Conservation (phyloP, 2,797 vertebrate species). For the Hoplostethus atlanticus region DNA sequence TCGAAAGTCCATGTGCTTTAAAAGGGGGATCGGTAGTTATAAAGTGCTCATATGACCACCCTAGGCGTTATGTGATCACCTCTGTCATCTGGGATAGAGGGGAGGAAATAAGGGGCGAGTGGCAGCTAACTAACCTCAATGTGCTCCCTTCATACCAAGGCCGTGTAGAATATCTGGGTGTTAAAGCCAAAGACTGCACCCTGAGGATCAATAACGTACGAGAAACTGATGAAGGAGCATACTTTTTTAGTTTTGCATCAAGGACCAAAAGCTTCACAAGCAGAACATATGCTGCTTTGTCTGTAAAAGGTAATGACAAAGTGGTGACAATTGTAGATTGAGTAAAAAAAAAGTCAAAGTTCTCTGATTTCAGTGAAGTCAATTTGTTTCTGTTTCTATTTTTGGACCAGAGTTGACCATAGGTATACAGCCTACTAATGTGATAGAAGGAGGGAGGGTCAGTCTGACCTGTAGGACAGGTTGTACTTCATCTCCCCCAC, state of each 20-base stretch:
- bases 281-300: not conserved
- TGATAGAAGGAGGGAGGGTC: conserved; percentile 62
- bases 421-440: conserved; percentile 43
- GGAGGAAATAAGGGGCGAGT: accelerated
- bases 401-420: conserved; percentile 53
- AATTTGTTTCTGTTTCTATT: conserved; percentile 2
- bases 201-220: conserved; percentile 56
- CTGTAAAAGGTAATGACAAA: conserved; percentile 58
- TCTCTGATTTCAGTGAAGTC: not conserved
- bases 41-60: conserved; percentile 64
- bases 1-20: conserved; percentile 51
- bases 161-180: conserved; percentile 48
- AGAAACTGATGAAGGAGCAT: conserved; percentile 25
- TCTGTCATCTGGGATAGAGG: conserved; percentile 36
- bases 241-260: conserved; percentile 52
- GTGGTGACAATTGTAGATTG: not conserved
- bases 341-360: not conserved
- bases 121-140: accelerated
- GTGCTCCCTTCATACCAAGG: accelerated
- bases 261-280: not conserved
- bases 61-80: accelerated
- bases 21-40: conserved; percentile 57
- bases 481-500: conserved; percentile 12
- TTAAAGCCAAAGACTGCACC: conserved; percentile 11
- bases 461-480: conserved; percentile 42